Conservation (phyloP, 2,888 invertebrate genomes). For the Callyntrura sp. region DNA sequence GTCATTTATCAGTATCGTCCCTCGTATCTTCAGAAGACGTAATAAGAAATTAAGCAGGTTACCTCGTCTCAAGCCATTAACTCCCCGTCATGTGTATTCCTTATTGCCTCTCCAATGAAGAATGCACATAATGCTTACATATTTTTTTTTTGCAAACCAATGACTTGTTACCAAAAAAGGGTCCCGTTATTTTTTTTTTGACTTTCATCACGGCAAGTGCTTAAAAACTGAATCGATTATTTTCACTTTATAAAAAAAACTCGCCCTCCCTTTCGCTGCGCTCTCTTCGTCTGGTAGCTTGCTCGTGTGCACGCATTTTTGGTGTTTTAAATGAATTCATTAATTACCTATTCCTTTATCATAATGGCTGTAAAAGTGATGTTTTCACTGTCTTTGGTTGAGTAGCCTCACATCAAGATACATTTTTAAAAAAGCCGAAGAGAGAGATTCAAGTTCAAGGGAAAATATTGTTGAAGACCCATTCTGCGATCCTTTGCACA, state of each 20-base stretch:
- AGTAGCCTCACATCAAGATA: neutral
- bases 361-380: neutral
- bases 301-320: neutral
- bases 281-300: neutral
- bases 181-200: no score
- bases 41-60: neutral
- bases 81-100: neutral
- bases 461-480: neutral
- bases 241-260: neutral
- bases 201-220: no score
- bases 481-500: neutral
- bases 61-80: neutral
- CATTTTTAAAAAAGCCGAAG: neutral
- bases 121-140: neutral
- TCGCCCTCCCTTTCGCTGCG: neutral
- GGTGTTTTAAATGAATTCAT: constrained; percentile 6
- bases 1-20: neutral
- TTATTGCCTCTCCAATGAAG: neutral
- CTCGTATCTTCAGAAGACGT: neutral
- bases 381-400: neutral
- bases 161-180: no score
- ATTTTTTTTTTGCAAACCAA: no score
- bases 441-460: constrained; percentile 41
- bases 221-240: neutral
- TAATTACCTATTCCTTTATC: neutral